phyloP scores from a whole-genome alignment of 30 jellyfish, hydroid and myxozoan genomes.

The Aurelia sp. region DNA sequence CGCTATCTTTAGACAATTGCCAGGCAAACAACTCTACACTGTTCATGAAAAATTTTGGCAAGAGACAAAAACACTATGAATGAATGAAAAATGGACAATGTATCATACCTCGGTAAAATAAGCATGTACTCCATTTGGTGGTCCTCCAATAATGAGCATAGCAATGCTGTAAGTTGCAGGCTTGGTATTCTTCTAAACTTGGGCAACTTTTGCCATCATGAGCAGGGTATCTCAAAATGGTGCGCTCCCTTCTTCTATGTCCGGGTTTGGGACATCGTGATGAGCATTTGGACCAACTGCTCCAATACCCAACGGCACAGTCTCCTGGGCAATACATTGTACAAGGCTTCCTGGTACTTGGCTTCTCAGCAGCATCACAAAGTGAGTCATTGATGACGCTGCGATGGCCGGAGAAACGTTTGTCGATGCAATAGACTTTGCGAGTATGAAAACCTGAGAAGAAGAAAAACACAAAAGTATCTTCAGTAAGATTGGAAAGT shows the following conservation, averaged over 20 bases:
- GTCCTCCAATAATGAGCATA: conserved; percentile 52
- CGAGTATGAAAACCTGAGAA: conserved; percentile 46
- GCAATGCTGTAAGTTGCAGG: conserved; percentile 50
- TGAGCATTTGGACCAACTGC: conserved; percentile 63
- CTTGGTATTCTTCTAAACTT: conserved; percentile 20
- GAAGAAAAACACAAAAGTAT: too few relatives aligned
- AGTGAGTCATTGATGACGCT: conserved; percentile 47
- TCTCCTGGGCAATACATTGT: conserved; percentile 64
- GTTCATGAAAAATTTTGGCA: too few relatives aligned
- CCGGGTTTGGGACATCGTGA: conserved; percentile 75
- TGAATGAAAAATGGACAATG: too few relatives aligned
- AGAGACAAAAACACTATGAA: too few relatives aligned
- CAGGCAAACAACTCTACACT: too few relatives aligned
- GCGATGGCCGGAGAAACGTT: conserved; percentile 39
- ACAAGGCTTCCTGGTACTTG: conserved; percentile 30
- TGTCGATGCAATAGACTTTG: conserved; percentile 48
- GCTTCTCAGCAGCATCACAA: conserved; percentile 72
- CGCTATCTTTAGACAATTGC: too few relatives aligned
- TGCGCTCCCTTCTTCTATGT: conserved; percentile 62
- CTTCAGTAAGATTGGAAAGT: neutral
- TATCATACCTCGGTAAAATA: conserved; percentile 44
- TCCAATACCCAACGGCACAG: conserved; percentile 78
- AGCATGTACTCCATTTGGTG: conserved; percentile 72
- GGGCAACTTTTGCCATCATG: conserved; percentile 71
- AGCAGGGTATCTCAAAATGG: conserved; percentile 66